A percentile compares a stretch with the other conserved stretches of the same genome.
Conservation (phyloP, 2,888 invertebrate species). For the Eristalinus sepulchralis region DNA sequence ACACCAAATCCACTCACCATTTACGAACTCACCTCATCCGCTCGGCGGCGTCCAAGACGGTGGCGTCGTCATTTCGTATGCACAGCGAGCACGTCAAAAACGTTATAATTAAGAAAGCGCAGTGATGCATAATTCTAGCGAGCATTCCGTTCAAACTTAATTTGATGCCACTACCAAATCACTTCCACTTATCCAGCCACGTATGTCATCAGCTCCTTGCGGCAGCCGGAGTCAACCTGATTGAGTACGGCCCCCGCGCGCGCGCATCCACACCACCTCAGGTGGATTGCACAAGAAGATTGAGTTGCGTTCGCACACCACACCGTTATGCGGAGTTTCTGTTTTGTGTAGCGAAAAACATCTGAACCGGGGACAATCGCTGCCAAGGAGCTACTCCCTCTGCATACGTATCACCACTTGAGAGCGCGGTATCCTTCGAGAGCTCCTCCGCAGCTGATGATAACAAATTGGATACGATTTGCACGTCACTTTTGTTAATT, state of each 20-base stretch:
- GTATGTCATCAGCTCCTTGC: slow-evolving; percentile 43
- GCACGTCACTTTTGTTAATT: slow-evolving; percentile 71
- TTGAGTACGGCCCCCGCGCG: slow-evolving; percentile 55
- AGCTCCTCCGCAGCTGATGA: slow-evolving; percentile 27
- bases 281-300: slow-evolving; percentile 50
- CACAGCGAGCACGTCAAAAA: slow-evolving; percentile 78
- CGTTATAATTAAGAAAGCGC: slow-evolving; percentile 80
- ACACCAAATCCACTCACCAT: not conserved
- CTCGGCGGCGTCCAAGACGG: slow-evolving; percentile 55
- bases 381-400: slow-evolving; percentile 23
- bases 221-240: slow-evolving; percentile 18
- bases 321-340: slow-evolving; percentile 18
- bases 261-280: slow-evolving; percentile 56
- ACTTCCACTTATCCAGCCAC: slow-evolving; percentile 62
- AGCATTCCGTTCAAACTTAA: slow-evolving; percentile 65
- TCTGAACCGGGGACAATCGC: slow-evolving; percentile 59
- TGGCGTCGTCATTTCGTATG: slow-evolving; percentile 78
- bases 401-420: slow-evolving; percentile 7
- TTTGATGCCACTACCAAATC: slow-evolving; percentile 62
- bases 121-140: slow-evolving; percentile 78
- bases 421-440: slow-evolving; percentile 43
- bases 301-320: slow-evolving; percentile 36
- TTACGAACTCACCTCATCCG: slow-evolving; percentile 55
- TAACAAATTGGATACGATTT: slow-evolving; percentile 62
- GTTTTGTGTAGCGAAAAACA: slow-evolving; percentile 41